Conservation (phyloP, 2,797 vertebrate species). For the Sebastes aleutianus region DNA sequence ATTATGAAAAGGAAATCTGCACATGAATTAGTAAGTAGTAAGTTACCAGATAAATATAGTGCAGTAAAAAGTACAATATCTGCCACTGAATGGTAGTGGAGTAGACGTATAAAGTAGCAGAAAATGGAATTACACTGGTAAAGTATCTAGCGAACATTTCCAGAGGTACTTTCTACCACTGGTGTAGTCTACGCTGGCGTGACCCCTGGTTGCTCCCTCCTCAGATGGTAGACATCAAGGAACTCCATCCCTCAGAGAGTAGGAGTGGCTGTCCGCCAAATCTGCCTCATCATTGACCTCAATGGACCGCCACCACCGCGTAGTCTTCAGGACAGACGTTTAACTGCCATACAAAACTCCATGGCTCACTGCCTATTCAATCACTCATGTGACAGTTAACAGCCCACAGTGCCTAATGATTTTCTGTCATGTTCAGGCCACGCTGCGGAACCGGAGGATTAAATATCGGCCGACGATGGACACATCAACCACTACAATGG, state of each 20-base stretch:
- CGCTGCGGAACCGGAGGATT: conserved; percentile 78
- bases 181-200: conserved; percentile 16
- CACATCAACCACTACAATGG: conserved; percentile 76
- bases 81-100: neutral
- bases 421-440: conserved; percentile 83
- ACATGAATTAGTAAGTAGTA: neutral
- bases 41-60: neutral
- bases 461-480: conserved; percentile 80
- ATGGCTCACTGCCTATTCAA: conserved; percentile 81
- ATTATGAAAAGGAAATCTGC: neutral
- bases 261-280: conserved; percentile 62
- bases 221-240: conserved; percentile 32
- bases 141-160: no score
- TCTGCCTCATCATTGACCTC: conserved; percentile 79
- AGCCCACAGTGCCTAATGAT: conserved; percentile 84
- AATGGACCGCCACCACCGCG: conserved; percentile 41
- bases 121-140: neutral
- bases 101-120: neutral
- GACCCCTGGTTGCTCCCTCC: conserved; percentile 51
- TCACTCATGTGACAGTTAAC: conserved; percentile 87
- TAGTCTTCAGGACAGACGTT: conserved; percentile 71
- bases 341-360: conserved; percentile 79
- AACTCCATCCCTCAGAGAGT: conserved; percentile 53
- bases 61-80: neutral
- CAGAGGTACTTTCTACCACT: neutral